Evolutionary conservation across 35 echinoderm and acorn worm genomes (phyloP).

Genomic region (Lytechinus pictus): DNA sequence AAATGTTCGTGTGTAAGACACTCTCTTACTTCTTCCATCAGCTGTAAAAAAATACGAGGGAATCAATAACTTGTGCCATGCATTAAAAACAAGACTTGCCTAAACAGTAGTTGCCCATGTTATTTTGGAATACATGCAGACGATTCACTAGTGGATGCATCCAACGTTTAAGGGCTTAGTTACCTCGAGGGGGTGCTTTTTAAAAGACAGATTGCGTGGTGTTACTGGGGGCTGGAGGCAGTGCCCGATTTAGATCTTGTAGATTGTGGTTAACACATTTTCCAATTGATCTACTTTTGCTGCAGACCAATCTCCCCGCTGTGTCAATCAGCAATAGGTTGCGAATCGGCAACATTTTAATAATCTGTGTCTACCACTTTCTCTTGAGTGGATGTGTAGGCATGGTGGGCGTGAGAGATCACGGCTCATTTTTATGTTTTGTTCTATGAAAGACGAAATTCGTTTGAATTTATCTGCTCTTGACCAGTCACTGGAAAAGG

Average conservation of each 20-base stretch:
- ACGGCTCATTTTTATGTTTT: neutral
- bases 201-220: neutral
- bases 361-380: neutral
- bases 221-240: neutral
- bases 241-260: neutral
- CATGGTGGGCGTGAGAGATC: neutral
- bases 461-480: no score
- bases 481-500: no score
- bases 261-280: neutral
- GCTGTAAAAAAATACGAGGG: no score
- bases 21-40: neutral
- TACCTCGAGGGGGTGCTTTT: neutral
- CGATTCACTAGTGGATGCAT: neutral
- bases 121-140: neutral
- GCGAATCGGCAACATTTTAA: neutral
- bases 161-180: neutral
- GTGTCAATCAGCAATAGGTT: neutral
- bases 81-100: neutral
- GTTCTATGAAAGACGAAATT: no score
- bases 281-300: conserved; percentile 12
- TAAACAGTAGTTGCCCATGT: neutral
- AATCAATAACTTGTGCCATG: neutral
- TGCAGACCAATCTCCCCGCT: neutral
- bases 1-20: neutral
- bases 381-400: neutral